Conservation (phyloP, 37 sponge, comb jelly and placozoan species). For the Eunapius fragilis region DNA sequence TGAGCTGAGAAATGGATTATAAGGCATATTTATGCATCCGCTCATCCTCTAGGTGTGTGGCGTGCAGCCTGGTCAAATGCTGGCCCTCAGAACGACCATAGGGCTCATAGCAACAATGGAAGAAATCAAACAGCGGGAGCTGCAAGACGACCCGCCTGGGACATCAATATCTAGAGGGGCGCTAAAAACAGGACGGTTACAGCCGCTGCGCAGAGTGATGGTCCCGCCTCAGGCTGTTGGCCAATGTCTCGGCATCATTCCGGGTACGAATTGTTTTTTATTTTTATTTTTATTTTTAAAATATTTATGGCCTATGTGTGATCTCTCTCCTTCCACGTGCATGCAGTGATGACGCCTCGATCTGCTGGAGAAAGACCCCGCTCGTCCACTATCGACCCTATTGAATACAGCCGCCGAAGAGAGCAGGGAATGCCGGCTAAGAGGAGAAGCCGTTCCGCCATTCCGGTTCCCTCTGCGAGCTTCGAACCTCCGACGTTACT, state of each 20-base stretch:
- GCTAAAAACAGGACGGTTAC: not conserved
- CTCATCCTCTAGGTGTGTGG: conserved; percentile 40
- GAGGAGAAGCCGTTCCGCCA: conserved; percentile 5
- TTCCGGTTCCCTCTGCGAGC: not conserved
- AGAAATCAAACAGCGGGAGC: conserved; percentile 1
- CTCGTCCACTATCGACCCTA: conserved; percentile 8
- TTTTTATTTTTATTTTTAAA: too few species aligned
- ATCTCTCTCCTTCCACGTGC: too few species aligned
- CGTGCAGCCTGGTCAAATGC: conserved; percentile 45
- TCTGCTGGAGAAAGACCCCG: not conserved
- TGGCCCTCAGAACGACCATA: conserved; percentile 46
- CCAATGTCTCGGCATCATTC: conserved; percentile 46
- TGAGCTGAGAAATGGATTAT: not conserved
- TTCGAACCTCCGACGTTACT: not conserved
- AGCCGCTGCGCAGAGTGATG: conserved; percentile 36
- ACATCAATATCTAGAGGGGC: not conserved
- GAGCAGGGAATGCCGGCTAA: not conserved
- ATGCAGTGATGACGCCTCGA: not conserved
- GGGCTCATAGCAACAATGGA: conserved; percentile 25
- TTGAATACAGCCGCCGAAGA: not conserved
- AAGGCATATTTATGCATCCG: not conserved
- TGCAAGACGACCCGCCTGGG: not conserved
- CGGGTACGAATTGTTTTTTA: conserved; percentile 30
- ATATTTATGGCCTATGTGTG: too few species aligned
- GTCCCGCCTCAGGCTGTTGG: conserved; percentile 10